Base-by-base conservation (phyloP, 2,888 invertebrate genomes). In the Crossocerus cetratus region DNA sequence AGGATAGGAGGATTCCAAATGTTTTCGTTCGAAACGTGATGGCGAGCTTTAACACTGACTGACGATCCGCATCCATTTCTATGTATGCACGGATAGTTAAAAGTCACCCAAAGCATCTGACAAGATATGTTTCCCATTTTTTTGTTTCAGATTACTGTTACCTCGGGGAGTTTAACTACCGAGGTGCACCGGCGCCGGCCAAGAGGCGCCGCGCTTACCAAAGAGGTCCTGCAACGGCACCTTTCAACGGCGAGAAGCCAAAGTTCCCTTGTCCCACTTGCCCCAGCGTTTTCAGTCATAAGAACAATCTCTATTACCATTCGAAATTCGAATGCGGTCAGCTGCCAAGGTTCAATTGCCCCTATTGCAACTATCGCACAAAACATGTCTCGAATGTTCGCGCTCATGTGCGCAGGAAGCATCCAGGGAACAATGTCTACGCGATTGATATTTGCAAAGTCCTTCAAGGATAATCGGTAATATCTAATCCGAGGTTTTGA, bases 261-360 rank as follows among this genome's bases (percentile, higher is more conserved):
- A 81, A 69, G 55, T 84, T 77, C 4, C 78, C 76, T 0, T 87
- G 88, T 59, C 82, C 82, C 0, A 77, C 71, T 3, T 90, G 90
- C 65, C 82, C 84, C 23, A 86, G 88, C 42, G 81, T 79, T 11
- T 89, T 88, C 74, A 86, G 85, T 58, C 85, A 83, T 32, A 85
- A 87, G 63, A 84, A 86, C 21, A 88, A 87, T 78, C 78, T 89
- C 14, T 84, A 85, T 45, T 86, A 86, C 66, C 89, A 89, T 65
- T 68, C 78, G 58, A 86, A 86, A 49, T 88, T 84, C 69, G 87
- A 87, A 55, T 91, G 91, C 62, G 90, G 90, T n/a, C 85, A 83
- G 20, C 79, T 79, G 22, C 89, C 90, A 0, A 83, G 88, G 49
- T 90, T 90, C 68, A 86, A 87, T 53, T 91, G 90, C 68, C 88